Evolutionary conservation across 2,113 vertebrate genomes (phyloP), one percentile per base, ranked within the genome.

Genomic region (Pteruthius melanotis): DNA sequence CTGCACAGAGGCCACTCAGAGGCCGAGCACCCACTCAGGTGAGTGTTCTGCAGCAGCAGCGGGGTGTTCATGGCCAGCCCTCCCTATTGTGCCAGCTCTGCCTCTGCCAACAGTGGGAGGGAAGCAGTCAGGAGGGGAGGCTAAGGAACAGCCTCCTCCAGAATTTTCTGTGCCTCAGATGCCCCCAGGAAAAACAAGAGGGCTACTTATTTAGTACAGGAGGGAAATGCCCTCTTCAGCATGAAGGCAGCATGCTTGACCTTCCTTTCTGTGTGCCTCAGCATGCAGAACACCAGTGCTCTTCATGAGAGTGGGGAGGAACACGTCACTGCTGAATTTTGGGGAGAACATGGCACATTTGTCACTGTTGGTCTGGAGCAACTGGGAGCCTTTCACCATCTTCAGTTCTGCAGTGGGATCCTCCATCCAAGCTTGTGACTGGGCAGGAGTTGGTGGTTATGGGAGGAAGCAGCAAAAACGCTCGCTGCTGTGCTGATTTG

Each of bases 71-170:
- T 59, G 27, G 33, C 42, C 63, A 63, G 30, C 23, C 11, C 42
- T 35, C 12, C 28, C 33, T 1, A 0, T 21, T 13, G 0, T 0
- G 0, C 10, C 0, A 0, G 40, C 56, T 69, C 35, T 35, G 10
- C 23, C 63, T 42, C 35, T 71, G 56, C 30, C 8, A 2, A 30
- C 24, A 28, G 30, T 22, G 35, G 4, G 31, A 76, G 28, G 39
- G 45, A 92, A 71, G 68, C 4, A 13, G 4, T 56, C 1, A 6
- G 35, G n/a, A 75, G 31, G 1, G 1, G 27, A 90, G 40, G 28
- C 37, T 39, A 33, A 72, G 40, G 31, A 85, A 83, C 31, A 90
- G 17, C 39, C 44, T 83, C 44, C 33, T 90, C 30, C 57, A 72
- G 68, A 56, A 31, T 52, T 88, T 72, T 59, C 49, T 64, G 66